These are phyloP conservation scores for Stenolophus ochropezus DNA, from an alignment of 2,888 invertebrate genomes.

Conservation along the genomic window DNA sequence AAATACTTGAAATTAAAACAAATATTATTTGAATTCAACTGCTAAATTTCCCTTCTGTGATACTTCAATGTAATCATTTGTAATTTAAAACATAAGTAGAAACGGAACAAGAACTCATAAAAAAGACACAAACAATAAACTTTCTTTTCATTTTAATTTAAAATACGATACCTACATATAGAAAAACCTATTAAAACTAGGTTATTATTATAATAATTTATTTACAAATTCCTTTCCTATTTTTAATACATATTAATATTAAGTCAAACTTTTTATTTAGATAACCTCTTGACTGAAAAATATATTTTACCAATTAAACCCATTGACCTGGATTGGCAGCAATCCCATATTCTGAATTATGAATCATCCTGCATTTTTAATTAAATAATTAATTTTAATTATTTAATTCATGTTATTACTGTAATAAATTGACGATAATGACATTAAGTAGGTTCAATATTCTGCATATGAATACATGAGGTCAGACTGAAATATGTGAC, in stretches of 20 bases:
- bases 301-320: not conserved
- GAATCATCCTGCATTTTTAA: not conserved
- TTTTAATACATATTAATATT: not conserved
- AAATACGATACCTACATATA: too few species aligned
- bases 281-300: not conserved
- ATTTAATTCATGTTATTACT: not conserved
- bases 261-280: not conserved
- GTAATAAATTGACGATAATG: slow-evolving; percentile 15
- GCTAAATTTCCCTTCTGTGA: too few species aligned
- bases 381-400: not conserved
- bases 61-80: too few species aligned
- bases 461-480: not conserved
- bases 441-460: slow-evolving; percentile 1
- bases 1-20: too few species aligned
- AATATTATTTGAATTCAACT: too few species aligned
- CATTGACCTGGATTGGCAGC: not conserved
- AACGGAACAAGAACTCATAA: too few species aligned
- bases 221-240: not conserved
- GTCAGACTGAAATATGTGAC: slow-evolving; percentile 11
- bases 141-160: not conserved
- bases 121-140: too few species aligned
- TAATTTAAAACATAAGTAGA: too few species aligned
- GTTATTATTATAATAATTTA: not conserved
- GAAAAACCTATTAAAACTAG: too few species aligned
- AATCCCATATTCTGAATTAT: not conserved